Evolutionary conservation across 2,797 vertebrate genomes (phyloP).

Genomic region (Rhabdomys pumilio): DNA sequence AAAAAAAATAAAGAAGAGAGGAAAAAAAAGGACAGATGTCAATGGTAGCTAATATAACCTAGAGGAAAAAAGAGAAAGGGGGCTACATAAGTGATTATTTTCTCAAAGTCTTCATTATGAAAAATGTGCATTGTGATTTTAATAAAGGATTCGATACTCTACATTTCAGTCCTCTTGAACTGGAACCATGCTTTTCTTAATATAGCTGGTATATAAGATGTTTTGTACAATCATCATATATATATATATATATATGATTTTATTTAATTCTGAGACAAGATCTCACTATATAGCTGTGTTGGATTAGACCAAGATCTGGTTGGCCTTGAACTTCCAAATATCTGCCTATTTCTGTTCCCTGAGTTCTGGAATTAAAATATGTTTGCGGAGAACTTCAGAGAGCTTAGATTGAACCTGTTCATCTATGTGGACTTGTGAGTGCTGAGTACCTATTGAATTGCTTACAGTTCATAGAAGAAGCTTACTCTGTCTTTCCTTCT

Average conservation of each 20-base stretch:
- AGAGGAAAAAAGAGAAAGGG: not conserved
- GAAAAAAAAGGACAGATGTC: not conserved
- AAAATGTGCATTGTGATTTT: not conserved
- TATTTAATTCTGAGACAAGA: not conserved
- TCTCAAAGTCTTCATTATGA: not conserved
- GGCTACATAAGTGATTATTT: not conserved
- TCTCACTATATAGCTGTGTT: not conserved
- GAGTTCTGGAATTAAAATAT: not conserved
- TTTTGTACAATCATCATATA: not conserved
- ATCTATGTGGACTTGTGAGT: not conserved
- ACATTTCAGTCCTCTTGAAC: not conserved
- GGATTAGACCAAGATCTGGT: not conserved
- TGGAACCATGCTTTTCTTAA: not conserved
- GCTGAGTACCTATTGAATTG: not conserved
- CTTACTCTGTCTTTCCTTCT: not conserved
- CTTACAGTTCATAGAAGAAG: constrained; percentile 11
- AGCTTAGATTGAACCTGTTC: not conserved
- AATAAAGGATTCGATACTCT: not conserved
- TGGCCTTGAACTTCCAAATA: not conserved
- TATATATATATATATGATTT: not conserved
- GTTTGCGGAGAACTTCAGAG: not conserved
- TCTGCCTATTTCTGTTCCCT: not conserved
- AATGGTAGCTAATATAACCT: constrained; percentile 6
- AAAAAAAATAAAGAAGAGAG: too few species aligned
- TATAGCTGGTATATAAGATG: not conserved